Percentiles rank a stretch among this genome's conserved stretches.
Evolutionary conservation across 2,888 invertebrate genomes (phyloP).

Genomic region (Platerodrilus igneus): DNA sequence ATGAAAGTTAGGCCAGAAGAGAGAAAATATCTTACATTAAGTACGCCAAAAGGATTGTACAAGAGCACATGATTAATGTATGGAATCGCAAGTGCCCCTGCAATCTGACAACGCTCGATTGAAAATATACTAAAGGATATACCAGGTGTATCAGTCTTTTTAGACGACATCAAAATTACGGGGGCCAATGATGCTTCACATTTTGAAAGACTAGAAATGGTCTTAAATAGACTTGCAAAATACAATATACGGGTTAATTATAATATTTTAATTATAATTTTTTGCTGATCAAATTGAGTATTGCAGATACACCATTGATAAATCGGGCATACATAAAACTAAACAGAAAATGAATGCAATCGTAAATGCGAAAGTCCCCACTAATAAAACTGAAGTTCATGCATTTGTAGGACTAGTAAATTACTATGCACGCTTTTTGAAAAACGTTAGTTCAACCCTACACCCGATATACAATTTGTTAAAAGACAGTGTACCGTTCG

Average conservation of each 20-base stretch:
- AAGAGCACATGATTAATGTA: conserved; percentile 3
- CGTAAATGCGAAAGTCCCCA: neutral
- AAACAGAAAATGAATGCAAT: conserved; percentile 3
- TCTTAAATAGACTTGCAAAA: conserved; percentile 1
- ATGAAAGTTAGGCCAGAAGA: conserved; percentile 1
- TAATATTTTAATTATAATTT: conserved; percentile 1
- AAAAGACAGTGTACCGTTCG: neutral
- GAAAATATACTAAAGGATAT: conserved; percentile 5
- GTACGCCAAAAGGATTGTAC: conserved; percentile 6
- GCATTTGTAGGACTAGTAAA: conserved; percentile 6
- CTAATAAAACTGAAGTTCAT: conserved; percentile 8
- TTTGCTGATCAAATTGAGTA: conserved; percentile 7
- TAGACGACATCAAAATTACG: conserved; percentile 9
- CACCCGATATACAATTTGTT: conserved; percentile 7
- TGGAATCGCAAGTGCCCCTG: neutral
- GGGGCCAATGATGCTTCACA: neutral
- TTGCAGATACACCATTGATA: neutral
- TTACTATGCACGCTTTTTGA: conserved; percentile 9
- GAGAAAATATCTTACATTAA: conserved; percentile 5
- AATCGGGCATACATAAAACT: neutral
- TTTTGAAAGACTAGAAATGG: neutral
- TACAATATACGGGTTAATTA: neutral
- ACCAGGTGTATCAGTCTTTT: neutral
- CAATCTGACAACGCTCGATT: conserved; percentile 4
- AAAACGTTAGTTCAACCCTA: conserved; percentile 3